These are phyloP conservation scores for Zaprionus gabonicus DNA, from an alignment of 1,140 invertebrate genomes.

Conservation along the genomic window DNA sequence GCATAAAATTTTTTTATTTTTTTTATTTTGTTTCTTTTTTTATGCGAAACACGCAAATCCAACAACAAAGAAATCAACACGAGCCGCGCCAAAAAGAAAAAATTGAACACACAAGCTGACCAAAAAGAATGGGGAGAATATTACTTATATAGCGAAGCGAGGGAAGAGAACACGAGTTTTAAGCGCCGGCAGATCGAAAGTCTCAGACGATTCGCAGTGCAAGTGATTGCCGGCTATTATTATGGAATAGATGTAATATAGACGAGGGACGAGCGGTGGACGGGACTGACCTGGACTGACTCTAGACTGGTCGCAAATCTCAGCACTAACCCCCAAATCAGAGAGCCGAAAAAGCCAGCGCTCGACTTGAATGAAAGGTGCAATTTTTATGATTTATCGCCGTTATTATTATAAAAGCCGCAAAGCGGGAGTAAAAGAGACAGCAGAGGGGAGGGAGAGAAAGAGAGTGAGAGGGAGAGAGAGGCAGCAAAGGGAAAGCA, in stretches of 20 bases:
- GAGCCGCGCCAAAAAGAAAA: slow-evolving; percentile 31
- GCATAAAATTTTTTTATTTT: slow-evolving; percentile 63
- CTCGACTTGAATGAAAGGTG: slow-evolving; percentile 79
- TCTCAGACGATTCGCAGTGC: slow-evolving; percentile 19
- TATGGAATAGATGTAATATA: slow-evolving; percentile 12
- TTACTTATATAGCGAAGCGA: slow-evolving; percentile 15
- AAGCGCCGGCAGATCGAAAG: slow-evolving; percentile 45
- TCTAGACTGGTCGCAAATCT: slow-evolving; percentile 22
- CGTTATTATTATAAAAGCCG: slow-evolving; percentile 81
- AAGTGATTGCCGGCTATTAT: slow-evolving; percentile 54
- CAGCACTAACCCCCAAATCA: slow-evolving; percentile 33
- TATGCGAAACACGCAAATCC: slow-evolving; percentile 78
- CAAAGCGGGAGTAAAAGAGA: slow-evolving; percentile 24
- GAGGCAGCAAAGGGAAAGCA: slow-evolving; percentile 46
- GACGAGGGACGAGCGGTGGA: background rate
- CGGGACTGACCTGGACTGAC: background rate
- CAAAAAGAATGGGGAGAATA: slow-evolving; percentile 43
- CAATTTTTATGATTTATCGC: slow-evolving; percentile 84
- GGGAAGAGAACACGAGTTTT: slow-evolving; percentile 26
- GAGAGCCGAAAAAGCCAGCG: slow-evolving; percentile 48
- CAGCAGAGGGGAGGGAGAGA: background rate
- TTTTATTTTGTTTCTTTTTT: slow-evolving; percentile 23
- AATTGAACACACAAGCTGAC: slow-evolving; percentile 55
- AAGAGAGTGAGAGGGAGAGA: background rate
- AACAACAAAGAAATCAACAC: slow-evolving; percentile 67